These are phyloP conservation scores for Tyrannus savana DNA, from an alignment of 2,113 vertebrate species.

Conservation along the genomic window DNA sequence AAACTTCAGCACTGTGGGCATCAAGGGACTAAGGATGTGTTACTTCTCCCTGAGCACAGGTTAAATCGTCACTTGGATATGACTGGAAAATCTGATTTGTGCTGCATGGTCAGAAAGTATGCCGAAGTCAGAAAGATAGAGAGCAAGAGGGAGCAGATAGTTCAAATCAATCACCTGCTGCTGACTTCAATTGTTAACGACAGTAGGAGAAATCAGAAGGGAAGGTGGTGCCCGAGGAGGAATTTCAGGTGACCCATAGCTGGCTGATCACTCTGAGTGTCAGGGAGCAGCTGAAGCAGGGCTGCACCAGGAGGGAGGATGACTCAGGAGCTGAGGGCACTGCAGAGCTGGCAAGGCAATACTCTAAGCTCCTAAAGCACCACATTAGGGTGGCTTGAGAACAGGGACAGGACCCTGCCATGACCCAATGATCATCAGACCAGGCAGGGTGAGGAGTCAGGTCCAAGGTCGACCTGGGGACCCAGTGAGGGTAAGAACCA, in stretches of 20 bases:
- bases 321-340: not conserved
- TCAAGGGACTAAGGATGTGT: not conserved
- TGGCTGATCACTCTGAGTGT: not conserved
- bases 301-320: accelerated
- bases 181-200: not conserved
- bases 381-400: accelerated
- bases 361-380: not conserved
- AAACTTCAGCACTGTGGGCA: not conserved
- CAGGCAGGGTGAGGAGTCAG: not conserved
- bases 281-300: not conserved
- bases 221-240: not conserved
- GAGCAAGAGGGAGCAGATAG: not conserved
- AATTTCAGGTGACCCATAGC: accelerated
- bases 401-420: not conserved
- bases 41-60: not conserved
- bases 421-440: accelerated
- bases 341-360: not conserved
- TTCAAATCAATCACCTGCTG: not conserved
- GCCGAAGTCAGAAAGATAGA: not conserved
- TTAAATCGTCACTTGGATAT: not conserved
- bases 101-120: not conserved
- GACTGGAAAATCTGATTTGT: constrained; percentile 2
- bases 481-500: not conserved
- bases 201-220: not conserved
- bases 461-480: not conserved